Percentiles rank a stretch among this genome's conserved stretches.
Conservation (phyloP, 2,888 invertebrate species). For the Oxyteleia sp. region DNA sequence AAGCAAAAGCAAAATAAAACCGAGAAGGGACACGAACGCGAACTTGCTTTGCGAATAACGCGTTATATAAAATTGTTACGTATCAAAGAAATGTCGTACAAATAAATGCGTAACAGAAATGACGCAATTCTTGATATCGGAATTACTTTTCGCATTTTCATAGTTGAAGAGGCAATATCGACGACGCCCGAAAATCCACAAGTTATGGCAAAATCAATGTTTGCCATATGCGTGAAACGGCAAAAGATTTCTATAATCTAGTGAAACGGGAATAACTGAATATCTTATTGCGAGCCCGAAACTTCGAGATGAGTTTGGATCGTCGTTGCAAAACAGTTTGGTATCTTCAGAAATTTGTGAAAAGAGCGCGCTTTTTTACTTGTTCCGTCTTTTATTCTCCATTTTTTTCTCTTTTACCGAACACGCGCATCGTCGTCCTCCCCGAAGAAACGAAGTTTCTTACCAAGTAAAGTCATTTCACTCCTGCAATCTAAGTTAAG, state of each 20-base stretch:
- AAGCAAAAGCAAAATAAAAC: conserved; percentile 42
- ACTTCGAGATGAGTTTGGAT: conserved; percentile 47
- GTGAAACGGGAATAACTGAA: conserved; percentile 52
- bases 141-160: conserved; percentile 10
- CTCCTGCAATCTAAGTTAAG: conserved; percentile 87
- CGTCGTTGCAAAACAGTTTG: conserved; percentile 59
- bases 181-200: conserved; percentile 12
- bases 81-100: conserved; percentile 4
- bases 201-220: conserved; percentile 31
- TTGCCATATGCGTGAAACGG: conserved; percentile 57
- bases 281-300: conserved; percentile 50
- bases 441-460: conserved; percentile 82
- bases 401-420: conserved; percentile 66
- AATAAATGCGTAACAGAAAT: neutral
- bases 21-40: conserved; percentile 6
- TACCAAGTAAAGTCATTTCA: conserved; percentile 87
- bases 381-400: conserved; percentile 56
- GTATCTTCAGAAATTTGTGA: conserved; percentile 60
- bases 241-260: conserved; percentile 40
- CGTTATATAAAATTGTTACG: conserved; percentile 11
- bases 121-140: neutral
- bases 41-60: neutral
- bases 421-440: conserved; percentile 59
- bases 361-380: conserved; percentile 59
- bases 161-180: conserved; percentile 2